Percentiles rank a stretch among this genome's conserved stretches.
These are phyloP conservation scores for Drosophila hawaiiensis DNA, from an alignment of 2,888 invertebrate genomes.

Conservation along the genomic window DNA sequence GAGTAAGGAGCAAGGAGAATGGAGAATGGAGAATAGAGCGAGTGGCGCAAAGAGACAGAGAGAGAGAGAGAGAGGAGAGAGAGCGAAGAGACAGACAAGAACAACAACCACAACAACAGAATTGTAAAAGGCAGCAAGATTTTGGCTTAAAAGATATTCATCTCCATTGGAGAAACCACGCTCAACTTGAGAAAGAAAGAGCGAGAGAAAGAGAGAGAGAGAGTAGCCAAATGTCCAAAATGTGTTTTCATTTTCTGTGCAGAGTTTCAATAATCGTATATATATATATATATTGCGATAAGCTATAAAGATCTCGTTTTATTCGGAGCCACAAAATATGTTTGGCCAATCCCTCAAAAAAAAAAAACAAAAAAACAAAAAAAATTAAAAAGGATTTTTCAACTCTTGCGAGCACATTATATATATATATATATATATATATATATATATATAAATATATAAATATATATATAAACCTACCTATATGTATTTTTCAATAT, in stretches of 20 bases:
- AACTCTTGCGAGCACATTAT: slow-evolving; percentile 14
- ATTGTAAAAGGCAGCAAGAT: slow-evolving; percentile 34
- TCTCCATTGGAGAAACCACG: background rate
- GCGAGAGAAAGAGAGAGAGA: background rate
- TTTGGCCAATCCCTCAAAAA: background rate
- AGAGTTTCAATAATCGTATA: slow-evolving; percentile 36
- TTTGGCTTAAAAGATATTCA: slow-evolving; percentile 24
- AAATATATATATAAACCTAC: slow-evolving; percentile 10
- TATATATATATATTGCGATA: slow-evolving; percentile 15
- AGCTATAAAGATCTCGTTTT: slow-evolving; percentile 70
- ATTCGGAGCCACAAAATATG: slow-evolving; percentile 10
- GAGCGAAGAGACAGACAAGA: slow-evolving; percentile 67
- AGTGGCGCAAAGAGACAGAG: slow-evolving; percentile 20
- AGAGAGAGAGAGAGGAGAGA: slow-evolving; percentile 52
- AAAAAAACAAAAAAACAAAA: slow-evolving; percentile 15
- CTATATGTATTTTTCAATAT: slow-evolving; percentile 12
- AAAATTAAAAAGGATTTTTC: slow-evolving; percentile 2
- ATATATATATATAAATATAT: background rate
- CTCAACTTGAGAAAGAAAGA: background rate
- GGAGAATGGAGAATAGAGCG: slow-evolving; percentile 52
- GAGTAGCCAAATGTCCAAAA: background rate
- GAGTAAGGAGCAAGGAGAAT: slow-evolving; percentile 43
- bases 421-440: background rate
- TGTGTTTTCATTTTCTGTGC: slow-evolving; percentile 30
- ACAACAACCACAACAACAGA: slow-evolving; percentile 4